Conservation (phyloP, 2,797 vertebrate species). For the Typhlichthys eigenmanni region DNA sequence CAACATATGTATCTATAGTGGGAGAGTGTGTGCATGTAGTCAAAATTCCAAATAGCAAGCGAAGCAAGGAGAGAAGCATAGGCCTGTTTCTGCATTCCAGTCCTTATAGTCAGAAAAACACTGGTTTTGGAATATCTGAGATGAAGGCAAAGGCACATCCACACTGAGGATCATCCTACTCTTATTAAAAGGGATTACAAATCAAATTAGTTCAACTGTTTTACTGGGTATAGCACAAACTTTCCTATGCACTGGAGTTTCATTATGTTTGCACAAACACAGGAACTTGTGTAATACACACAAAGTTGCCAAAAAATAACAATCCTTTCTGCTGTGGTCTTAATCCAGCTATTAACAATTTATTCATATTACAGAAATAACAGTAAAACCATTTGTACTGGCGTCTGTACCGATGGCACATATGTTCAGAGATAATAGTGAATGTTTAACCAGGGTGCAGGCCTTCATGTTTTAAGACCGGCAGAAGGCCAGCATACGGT, state of each 20-base stretch:
- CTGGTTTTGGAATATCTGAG: conserved; percentile 28
- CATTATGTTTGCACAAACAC: conserved; percentile 21
- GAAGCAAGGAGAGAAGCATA: conserved; percentile 29
- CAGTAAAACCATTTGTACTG: conserved; percentile 50
- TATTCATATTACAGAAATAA: conserved; percentile 56
- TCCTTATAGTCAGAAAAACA: conserved; percentile 32
- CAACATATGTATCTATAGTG: conserved; percentile 11
- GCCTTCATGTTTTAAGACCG: conserved; percentile 54
- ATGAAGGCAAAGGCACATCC: conserved; percentile 10
- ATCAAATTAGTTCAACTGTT: conserved; percentile 20
- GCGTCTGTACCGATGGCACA: conserved; percentile 37
- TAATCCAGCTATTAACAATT: conserved; percentile 36
- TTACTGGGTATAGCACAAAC: conserved; percentile 6
- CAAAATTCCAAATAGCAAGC: conserved; percentile 18
- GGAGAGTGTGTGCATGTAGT: conserved; percentile 18
- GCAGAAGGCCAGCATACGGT: conserved; percentile 22
- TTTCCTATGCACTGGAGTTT: conserved; percentile 12
- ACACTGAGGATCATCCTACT: conserved; percentile 18
- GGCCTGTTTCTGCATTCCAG: conserved; percentile 57
- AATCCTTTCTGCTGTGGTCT: conserved; percentile 28
- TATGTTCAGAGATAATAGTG: conserved; percentile 39
- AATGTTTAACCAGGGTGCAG: conserved; percentile 70
- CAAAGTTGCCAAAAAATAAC: conserved; percentile 14
- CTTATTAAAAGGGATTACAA: conserved; percentile 25
- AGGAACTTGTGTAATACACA: conserved; percentile 8